A percentile compares a stretch with the other conserved stretches of the same genome.
These are phyloP conservation scores for Bombus turneri DNA, from an alignment of 1,140 invertebrate species.

Conservation along the genomic window DNA sequence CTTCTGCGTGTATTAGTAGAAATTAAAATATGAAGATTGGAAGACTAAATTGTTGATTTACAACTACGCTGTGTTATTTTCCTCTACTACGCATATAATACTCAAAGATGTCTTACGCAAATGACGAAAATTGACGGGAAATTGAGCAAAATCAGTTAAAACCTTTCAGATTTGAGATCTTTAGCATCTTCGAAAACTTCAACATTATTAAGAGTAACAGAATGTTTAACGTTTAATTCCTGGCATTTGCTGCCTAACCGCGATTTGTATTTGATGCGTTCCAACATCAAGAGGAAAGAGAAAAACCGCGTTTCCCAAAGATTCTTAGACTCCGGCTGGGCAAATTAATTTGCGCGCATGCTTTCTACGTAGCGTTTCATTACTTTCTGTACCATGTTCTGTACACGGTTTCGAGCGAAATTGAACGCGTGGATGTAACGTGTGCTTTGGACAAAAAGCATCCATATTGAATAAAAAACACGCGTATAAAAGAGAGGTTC, in stretches of 20 bases:
- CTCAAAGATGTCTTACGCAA: too few relatives aligned
- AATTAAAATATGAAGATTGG: too few relatives aligned
- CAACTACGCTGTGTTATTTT: too few relatives aligned
- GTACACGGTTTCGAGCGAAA: background rate
- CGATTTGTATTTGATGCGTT: background rate
- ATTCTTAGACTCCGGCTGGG: background rate
- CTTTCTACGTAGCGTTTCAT: background rate
- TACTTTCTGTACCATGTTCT: background rate
- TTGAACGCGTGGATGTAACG: background rate
- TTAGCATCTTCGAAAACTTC: background rate
- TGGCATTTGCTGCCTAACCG: background rate
- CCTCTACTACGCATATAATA: too few relatives aligned
- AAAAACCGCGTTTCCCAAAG: background rate
- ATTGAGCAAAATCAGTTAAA: background rate
- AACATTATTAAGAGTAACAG: background rate
- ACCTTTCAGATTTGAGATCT: background rate
- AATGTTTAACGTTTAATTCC: constrained; percentile 11
- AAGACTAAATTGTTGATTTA: too few relatives aligned
- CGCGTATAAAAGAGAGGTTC: background rate
- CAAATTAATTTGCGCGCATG: background rate
- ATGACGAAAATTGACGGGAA: background rate
- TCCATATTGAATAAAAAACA: background rate
- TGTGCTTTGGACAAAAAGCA: background rate
- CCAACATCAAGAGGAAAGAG: background rate
- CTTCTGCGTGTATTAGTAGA: too few relatives aligned